Conservation (phyloP, 2,888 invertebrate species). For the Cheilosia variabilis region DNA sequence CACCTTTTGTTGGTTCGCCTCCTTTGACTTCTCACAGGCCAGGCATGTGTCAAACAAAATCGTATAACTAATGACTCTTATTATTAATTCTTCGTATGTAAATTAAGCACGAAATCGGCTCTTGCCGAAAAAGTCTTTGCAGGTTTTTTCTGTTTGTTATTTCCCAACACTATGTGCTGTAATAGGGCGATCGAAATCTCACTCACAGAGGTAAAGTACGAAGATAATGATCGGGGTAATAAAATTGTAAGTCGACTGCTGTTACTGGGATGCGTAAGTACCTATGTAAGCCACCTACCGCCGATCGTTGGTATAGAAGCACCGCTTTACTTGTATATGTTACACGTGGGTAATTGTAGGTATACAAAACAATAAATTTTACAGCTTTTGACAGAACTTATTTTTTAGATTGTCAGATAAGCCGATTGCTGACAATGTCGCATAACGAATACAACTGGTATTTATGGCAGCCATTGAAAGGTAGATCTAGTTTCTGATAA, state of each 20-base stretch:
- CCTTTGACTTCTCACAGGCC: slow-evolving; percentile 9
- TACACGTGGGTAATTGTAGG: too few species aligned
- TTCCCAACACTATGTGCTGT: slow-evolving; percentile 35
- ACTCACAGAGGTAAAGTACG: slow-evolving; percentile 14
- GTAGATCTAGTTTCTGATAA: too few species aligned
- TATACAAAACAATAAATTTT: too few species aligned
- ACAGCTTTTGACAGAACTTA: too few species aligned
- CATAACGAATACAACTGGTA: too few species aligned
- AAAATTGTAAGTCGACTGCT: slow-evolving; percentile 46
- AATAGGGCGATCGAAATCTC: slow-evolving; percentile 42
- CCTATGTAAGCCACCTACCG: slow-evolving; percentile 48
- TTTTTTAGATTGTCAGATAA: too few species aligned
- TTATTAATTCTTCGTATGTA: slow-evolving; percentile 52
- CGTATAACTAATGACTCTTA: slow-evolving; percentile 55
- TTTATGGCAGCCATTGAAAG: too few species aligned
- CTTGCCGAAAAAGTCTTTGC: slow-evolving; percentile 44
- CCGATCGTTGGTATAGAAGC: too few species aligned
- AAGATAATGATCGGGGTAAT: slow-evolving; percentile 58
- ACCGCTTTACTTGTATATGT: too few species aligned
- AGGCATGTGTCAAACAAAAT: slow-evolving; percentile 41
- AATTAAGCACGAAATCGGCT: slow-evolving; percentile 38
- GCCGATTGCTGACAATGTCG: too few species aligned
- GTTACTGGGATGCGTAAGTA: slow-evolving; percentile 21
- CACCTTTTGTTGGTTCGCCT: slow-evolving; percentile 2
- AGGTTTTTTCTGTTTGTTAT: slow-evolving; percentile 9